Conservation (phyloP, 1,140 invertebrate species). For the Achroia grisella region DNA sequence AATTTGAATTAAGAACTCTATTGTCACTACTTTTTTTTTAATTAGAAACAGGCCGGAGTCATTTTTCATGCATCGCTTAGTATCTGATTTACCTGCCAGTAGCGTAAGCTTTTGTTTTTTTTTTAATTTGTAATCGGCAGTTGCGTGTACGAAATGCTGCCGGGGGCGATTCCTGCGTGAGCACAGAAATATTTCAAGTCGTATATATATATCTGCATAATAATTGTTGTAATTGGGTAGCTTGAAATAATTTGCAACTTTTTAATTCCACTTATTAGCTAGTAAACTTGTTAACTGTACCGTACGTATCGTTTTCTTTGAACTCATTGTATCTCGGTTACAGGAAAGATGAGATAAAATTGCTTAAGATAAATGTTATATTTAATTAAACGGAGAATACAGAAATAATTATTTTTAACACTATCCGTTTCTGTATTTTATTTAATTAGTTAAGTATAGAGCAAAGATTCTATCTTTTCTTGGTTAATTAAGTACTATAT, state of each 20-base stretch:
- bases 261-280: not conserved
- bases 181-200: constrained; percentile 8
- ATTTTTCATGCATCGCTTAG: constrained; percentile 71
- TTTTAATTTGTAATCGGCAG: constrained; percentile 17
- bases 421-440: no score
- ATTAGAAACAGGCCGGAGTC: constrained; percentile 53
- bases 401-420: no score
- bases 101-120: constrained; percentile 38
- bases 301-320: no score
- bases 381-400: no score
- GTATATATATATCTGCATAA: constrained; percentile 5
- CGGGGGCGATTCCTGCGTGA: constrained; percentile 10
- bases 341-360: no score
- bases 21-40: constrained; percentile 62
- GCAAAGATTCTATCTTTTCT: no score
- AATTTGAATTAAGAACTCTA: constrained; percentile 45
- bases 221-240: constrained; percentile 28
- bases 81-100: constrained; percentile 67
- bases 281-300: no score
- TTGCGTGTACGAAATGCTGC: constrained; percentile 6
- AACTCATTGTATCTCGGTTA: no score
- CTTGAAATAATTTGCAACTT: constrained; percentile 18
- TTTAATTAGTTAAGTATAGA: no score
- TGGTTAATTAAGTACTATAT: no score
- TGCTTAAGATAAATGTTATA: no score